Conservation (phyloP, 1,140 invertebrate genomes). For the Mycetomoellerius zeteki region DNA sequence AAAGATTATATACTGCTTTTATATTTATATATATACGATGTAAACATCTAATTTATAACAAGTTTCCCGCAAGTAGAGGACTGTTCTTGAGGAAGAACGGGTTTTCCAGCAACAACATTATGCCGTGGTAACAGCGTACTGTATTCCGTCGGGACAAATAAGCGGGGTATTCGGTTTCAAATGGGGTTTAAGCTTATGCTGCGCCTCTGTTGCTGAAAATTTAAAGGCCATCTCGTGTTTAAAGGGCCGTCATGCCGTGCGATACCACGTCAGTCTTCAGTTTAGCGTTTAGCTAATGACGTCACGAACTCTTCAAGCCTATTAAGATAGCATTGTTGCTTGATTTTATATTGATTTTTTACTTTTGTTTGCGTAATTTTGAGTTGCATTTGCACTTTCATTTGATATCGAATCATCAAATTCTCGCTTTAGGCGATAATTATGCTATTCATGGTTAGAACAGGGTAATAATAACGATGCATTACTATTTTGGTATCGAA, state of each 20-base stretch:
- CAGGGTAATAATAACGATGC: neutral
- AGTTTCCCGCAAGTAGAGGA: constrained; percentile 14
- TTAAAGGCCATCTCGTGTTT: constrained; percentile 35
- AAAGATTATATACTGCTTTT: neutral
- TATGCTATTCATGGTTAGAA: neutral
- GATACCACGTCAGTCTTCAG: neutral
- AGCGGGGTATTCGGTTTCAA: constrained; percentile 63
- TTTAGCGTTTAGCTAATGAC: constrained; percentile 25
- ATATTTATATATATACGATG: neutral
- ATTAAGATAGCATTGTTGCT: neutral
- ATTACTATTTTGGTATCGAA: constrained; percentile 12
- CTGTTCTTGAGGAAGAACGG: constrained; percentile 29
- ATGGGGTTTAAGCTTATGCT: constrained; percentile 50
- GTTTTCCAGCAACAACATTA: constrained; percentile 36
- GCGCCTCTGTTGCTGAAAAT: constrained; percentile 50
- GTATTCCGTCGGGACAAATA: constrained; percentile 52
- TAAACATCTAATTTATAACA: constrained; percentile 55
- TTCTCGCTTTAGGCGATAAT: constrained; percentile 25
- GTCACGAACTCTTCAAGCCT: neutral
- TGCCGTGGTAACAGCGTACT: constrained; percentile 26
- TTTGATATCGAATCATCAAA: constrained; percentile 10
- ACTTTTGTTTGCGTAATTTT: neutral
- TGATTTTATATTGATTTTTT: neutral
- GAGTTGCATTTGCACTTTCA: neutral
- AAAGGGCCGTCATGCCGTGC: constrained; percentile 5